phyloP scores from a whole-genome alignment of 2,888 invertebrate species.

The Coecobrya sp. region DNA sequence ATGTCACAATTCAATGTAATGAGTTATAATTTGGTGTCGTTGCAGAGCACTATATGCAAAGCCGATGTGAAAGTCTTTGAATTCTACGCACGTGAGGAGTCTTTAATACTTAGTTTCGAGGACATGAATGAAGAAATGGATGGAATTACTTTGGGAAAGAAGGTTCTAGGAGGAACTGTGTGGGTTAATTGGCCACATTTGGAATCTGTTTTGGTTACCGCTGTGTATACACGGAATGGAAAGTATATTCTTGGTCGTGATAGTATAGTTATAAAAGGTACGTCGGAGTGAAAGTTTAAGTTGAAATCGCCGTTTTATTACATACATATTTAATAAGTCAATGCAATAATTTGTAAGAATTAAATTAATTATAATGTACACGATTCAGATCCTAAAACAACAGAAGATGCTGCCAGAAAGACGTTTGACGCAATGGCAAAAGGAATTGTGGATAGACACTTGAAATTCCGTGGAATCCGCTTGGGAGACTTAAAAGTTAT shows the following conservation, averaged over 20 bases:
- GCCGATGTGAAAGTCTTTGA: slow-evolving; percentile 96
- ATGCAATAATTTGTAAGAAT: too few species aligned
- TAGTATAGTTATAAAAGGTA: slow-evolving; percentile 77
- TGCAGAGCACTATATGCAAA: slow-evolving; percentile 91
- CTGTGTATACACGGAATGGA: slow-evolving; percentile 78
- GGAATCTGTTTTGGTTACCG: slow-evolving; percentile 86
- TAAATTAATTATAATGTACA: background rate
- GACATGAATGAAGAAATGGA: slow-evolving; percentile 87
- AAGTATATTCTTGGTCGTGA: slow-evolving; percentile 74
- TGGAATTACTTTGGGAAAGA: slow-evolving; percentile 89
- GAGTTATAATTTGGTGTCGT: too few species aligned
- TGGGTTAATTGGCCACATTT: slow-evolving; percentile 98
- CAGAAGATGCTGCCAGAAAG: slow-evolving; percentile 74
- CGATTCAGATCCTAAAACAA: slow-evolving; percentile 78
- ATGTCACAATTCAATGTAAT: too few species aligned
- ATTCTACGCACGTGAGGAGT: slow-evolving; percentile 93
- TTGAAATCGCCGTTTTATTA: too few species aligned
- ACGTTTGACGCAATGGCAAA: slow-evolving; percentile 81
- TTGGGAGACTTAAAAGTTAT: slow-evolving; percentile 90
- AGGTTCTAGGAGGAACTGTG: slow-evolving; percentile 92
- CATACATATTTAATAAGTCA: too few species aligned
- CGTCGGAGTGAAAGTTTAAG: too few species aligned
- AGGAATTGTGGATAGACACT: slow-evolving; percentile 87
- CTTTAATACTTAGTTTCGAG: slow-evolving; percentile 91
- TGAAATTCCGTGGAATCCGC: slow-evolving; percentile 93